Percentiles rank a stretch among this genome's conserved stretches.
Conservation (phyloP, 35 echinoderm and acorn worm genomes). For the Anneissia japonica region DNA sequence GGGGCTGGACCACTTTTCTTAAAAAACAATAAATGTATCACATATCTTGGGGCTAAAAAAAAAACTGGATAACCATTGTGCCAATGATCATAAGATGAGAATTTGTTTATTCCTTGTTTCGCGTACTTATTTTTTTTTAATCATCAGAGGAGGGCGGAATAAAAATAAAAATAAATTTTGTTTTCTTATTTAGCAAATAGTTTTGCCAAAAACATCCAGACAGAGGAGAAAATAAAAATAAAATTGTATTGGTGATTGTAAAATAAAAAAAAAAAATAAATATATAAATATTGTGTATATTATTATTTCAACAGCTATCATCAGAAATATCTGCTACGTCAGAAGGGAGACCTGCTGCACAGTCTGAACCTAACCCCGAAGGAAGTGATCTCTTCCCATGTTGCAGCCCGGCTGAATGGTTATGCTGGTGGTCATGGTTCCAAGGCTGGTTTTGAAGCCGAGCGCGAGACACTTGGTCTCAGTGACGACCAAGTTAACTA, state of each 20-base stretch:
- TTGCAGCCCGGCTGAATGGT: constrained; percentile 76
- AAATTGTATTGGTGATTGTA: neutral
- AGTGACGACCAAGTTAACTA: constrained; percentile 76
- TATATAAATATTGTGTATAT: neutral
- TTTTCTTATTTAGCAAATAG: neutral
- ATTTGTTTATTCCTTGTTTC: neutral
- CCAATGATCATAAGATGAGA: neutral
- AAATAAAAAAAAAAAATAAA: neutral
- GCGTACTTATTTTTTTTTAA: neutral
- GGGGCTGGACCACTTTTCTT: neutral
- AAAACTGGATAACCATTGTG: neutral
- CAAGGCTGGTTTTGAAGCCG: constrained; percentile 57
- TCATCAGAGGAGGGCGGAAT: neutral
- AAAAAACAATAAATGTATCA: neutral
- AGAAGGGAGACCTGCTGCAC: constrained; percentile 55
- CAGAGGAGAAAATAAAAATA: neutral
- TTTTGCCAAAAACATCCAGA: neutral
- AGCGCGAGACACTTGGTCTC: constrained; percentile 48
- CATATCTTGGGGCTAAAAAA: neutral
- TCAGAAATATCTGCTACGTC: constrained; percentile 96
- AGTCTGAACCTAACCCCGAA: constrained; percentile 71
- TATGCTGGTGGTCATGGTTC: constrained; percentile 81
- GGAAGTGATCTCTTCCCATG: constrained; percentile 47
- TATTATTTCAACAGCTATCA: constrained; percentile 73
- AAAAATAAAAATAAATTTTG: neutral